phyloP scores from a whole-genome alignment of 1,140 invertebrate species.

The Hypsibius dujardini region DNA sequence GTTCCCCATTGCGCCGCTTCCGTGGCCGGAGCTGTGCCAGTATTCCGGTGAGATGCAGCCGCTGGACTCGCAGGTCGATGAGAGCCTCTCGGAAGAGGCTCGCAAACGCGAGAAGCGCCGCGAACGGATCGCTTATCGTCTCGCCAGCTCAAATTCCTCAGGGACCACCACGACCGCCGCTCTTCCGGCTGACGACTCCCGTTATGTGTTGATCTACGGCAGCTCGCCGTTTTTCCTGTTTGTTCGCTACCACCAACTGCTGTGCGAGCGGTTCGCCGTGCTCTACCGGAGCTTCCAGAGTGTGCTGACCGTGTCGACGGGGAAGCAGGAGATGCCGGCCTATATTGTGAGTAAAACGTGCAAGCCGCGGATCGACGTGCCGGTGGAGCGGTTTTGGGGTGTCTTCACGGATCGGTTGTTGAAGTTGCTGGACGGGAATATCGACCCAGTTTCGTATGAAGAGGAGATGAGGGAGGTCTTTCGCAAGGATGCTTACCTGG shows the following conservation, averaged over 20 bases:
- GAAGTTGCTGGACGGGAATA: constrained; percentile 82
- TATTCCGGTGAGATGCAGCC: neutral
- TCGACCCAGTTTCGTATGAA: constrained; percentile 75
- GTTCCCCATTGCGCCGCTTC: neutral
- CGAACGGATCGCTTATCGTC: neutral
- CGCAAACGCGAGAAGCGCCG: constrained; percentile 9
- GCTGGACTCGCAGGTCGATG: constrained; percentile 4
- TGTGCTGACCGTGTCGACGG: constrained; percentile 20
- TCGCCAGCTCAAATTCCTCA: neutral
- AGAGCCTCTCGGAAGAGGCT: neutral
- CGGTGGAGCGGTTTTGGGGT: constrained; percentile 21
- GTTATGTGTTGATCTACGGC: constrained; percentile 61
- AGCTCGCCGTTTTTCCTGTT: constrained; percentile 89
- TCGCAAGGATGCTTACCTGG: constrained; percentile 85
- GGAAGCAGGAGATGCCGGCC: constrained; percentile 22
- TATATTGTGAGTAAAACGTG: constrained; percentile 20
- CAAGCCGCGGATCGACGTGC: constrained; percentile 17
- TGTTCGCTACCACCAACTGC: constrained; percentile 76
- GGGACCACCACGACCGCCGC: constrained; percentile 1
- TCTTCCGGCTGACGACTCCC: constrained; percentile 40
- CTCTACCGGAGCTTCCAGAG: constrained; percentile 46
- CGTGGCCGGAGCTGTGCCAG: constrained; percentile 15
- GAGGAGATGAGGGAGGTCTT: constrained; percentile 91
- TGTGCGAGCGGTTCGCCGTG: constrained; percentile 70
- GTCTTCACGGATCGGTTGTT: constrained; percentile 78